phyloP scores from a whole-genome alignment of 2,113 vertebrate genomes.

The Ceyx margarethae region DNA sequence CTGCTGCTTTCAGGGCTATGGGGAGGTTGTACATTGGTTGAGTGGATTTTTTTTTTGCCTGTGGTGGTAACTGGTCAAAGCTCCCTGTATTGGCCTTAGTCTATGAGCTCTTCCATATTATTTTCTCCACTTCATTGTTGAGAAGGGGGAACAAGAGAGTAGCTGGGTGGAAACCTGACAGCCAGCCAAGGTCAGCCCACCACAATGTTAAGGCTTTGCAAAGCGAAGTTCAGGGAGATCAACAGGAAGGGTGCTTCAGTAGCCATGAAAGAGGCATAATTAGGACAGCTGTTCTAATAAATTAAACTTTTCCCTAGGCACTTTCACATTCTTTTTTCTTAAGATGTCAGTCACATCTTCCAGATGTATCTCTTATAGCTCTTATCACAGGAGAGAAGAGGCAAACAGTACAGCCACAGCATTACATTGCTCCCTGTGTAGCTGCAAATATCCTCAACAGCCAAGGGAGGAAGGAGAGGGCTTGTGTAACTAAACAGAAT shows the following conservation, averaged over 20 bases:
- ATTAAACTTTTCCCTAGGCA: not conserved
- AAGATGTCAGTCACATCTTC: constrained; percentile 19
- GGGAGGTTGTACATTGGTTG: rapidly evolving
- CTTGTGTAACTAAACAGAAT: not conserved
- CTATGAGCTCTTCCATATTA: not conserved
- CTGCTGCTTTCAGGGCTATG: not conserved
- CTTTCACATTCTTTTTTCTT: not conserved
- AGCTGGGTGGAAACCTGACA: not conserved
- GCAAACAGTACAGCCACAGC: not conserved
- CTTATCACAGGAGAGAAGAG: not conserved
- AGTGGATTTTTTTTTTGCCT: not conserved
- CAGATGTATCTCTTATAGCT: not conserved
- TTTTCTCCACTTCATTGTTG: not conserved
- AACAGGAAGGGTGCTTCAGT: not conserved
- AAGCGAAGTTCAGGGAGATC: not conserved
- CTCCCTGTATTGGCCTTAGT: not conserved
- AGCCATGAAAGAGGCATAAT: not conserved
- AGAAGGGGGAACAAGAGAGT: not conserved
- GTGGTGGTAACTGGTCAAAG: not conserved
- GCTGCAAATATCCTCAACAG: not conserved
- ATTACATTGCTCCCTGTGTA: not conserved
- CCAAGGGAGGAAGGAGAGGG: rapidly evolving
- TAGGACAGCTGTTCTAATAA: constrained; percentile 21
- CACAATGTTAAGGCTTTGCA: not conserved
- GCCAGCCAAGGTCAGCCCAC: not conserved